Base-by-base conservation (phyloP, 2,113 vertebrate genomes). In the Girardinichthys multiradiatus region DNA sequence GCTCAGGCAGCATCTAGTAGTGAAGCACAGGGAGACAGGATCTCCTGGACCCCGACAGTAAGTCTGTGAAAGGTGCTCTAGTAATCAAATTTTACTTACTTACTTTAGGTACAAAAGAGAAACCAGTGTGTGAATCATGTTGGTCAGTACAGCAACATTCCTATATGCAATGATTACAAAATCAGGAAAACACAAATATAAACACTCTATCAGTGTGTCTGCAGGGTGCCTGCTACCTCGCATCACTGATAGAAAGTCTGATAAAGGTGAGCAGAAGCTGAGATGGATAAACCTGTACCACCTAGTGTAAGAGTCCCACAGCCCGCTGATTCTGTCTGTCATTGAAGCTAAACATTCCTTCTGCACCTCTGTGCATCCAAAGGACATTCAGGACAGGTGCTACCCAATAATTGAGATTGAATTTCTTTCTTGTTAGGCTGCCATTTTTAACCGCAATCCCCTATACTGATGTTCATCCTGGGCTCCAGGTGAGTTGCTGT, bases 401-500 rank as follows among this genome's bases (percentile, higher is more conserved):
- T 37, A 0, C 29, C 54, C 35, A 33, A 57, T 68, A 73, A 73
- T 29, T 57, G 65, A 64, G 70, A 45, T 35, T 21, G 26, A 39
- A 17, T 42, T 57, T 57, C 59, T 51, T 48, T 67, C 33, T 33
- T 45, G 67, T 33, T 57, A 66, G 64, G 31, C 29, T n/a, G 42
- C 42, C 31, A 19, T 45, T 75, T 64, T 57, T 39, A 33, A 70
- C 69, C 45, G 42, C 33, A 27, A 12, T 68, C 58, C 15, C 21
- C 68, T 45, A 54, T 51, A 29, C 29, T 69, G 67, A 64, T 62
- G 33, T 9, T 45, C 29, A 65, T 72, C 68, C 29, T 19, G 57
- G 57, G 76, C 57, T 67, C 57, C 57, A 76, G 79, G 68, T 72
- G 79, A 72, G 59, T 37, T 54, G 59, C 74, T 68, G 64, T 68